These are phyloP conservation scores for Pocillopora damicornis DNA, from an alignment of 64 coral and sea anemone genomes.

Conservation along the genomic window DNA sequence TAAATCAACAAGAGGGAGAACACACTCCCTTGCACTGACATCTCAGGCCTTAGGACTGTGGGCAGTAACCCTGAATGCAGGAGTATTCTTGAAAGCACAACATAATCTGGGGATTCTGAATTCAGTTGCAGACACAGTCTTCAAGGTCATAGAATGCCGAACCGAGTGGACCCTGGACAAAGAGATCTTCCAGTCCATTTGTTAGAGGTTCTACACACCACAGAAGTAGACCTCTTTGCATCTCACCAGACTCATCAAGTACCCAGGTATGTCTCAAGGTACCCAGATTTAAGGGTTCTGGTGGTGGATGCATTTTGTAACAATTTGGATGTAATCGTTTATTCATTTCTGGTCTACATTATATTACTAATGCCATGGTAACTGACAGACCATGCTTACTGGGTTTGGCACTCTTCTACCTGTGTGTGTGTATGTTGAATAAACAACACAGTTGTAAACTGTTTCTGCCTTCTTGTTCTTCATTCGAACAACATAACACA, in stretches of 20 bases:
- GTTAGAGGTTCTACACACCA: not conserved
- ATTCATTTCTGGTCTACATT: too few relatives aligned
- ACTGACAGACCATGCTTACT: too few relatives aligned
- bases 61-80: slow-evolving; percentile 21
- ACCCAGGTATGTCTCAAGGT: slow-evolving; percentile 12
- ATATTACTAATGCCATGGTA: too few relatives aligned
- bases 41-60: slow-evolving; percentile 8
- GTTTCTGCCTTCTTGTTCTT: too few relatives aligned
- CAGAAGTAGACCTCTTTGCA: not conserved
- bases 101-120: slow-evolving; percentile 31
- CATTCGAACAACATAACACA: too few relatives aligned
- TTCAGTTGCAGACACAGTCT: slow-evolving; percentile 32
- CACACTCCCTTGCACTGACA: slow-evolving; percentile 15
- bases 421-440: too few relatives aligned
- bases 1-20: slow-evolving; percentile 45
- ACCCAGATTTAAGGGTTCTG: slow-evolving; percentile 21
- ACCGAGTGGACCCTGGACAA: slow-evolving; percentile 39
- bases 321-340: too few relatives aligned
- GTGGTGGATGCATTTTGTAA: slow-evolving; percentile 49
- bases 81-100: not conserved
- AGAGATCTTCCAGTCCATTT: not conserved
- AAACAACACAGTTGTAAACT: too few relatives aligned
- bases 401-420: too few relatives aligned
- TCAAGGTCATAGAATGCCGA: not conserved
- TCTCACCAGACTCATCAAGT: not conserved